Base-by-base conservation (phyloP, 2,888 invertebrate species). In the Osmoderma eremita region DNA sequence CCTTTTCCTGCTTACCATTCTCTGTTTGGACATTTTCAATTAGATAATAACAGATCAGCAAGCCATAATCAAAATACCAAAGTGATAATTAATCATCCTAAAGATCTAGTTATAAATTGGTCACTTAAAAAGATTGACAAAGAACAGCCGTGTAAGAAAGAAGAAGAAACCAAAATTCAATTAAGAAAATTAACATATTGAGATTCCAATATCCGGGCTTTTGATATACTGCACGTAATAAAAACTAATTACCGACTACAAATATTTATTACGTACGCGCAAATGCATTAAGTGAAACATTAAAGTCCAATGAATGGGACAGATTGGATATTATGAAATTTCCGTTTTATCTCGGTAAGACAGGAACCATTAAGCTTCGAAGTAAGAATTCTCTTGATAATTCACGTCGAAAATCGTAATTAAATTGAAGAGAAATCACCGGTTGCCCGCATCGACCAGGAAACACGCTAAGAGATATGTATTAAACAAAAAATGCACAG, bases 321-420 rank as follows among this genome's bases (percentile, higher is more conserved):
- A 38, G 18, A 53, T 53, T 53, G n/a, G 12, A 53, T 38, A 38
- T 53, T 53, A 39, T 38, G 53, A 53, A 53, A 53, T 53, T 53
- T 53, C 53, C 53, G 53, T 15, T 17, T 53, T 38, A 53, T 53
- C 53, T 10, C 6, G 24, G 38, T 53, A 13, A 38, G 53, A 53
- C 36, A 53, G 51, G 22, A 38, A 53, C 53, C 20, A 53, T 53
- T 53, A 53, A 38, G 38, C 53, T 53, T 38, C 18, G 18, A 53
- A 53, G 18, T 53, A 53, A 53, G 38, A 61, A 45, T 61, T 45
- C 58, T 30, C 17, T 61, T n/a, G 45, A 61, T 61, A 61, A 61
- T 61, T 61, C 18, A 45, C 30, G 45, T 30, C 17, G 45, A 48
- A 61, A 41, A 61, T 24, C 10, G 58, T 58, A 17, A 24, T 4